Evolutionary conservation across 2,113 vertebrate species (phyloP), one percentile per base, ranked within the genome.

Genomic region (Dipodomys spectabilis): DNA sequence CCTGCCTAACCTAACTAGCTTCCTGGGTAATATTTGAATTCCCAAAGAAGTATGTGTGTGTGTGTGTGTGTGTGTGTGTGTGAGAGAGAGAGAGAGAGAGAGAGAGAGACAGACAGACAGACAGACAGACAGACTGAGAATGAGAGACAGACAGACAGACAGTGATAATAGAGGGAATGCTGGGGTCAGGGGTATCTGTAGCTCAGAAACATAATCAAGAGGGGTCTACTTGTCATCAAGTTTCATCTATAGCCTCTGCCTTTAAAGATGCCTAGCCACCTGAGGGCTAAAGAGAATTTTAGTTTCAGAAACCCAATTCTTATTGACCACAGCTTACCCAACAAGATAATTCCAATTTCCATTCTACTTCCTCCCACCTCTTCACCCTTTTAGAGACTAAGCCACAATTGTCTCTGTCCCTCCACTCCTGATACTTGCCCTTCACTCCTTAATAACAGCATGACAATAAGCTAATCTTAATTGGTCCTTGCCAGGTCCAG

Each of bases 151-250:
- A 57, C 15, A 57, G 53, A 57, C 53, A 57, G 15, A 57, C 4
- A 13, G 53, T 57, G 12, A 57, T 57, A 19, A 57, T 57, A 57
- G 53, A 18, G 53, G 15, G 53, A 57, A 18, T 71, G 25, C 9
- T 49, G 39, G 18, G 30, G 18, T 35, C 7, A 68, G 45, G 35
- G 62, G 20, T 64, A 11, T 44, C 35, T 86, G 10, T 5, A 72
- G 57, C 22, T 88, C 27, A 86, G 75, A 92, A 81, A 12, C 45
- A 88, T 28, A 84, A 35, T 64, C 81, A 89, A 88, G 57, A 73
- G 16, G 39, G 74, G 62, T 32, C 64, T 88, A 8, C 78, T 75
- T 27, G 44, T 32, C 22, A 45, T 23, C 27, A 0, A 2, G 39
- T 53, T 84, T 84, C 35, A 77, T 18, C 53, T 39, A 57, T 45